Evolutionary conservation across 1,140 invertebrate genomes (phyloP).

Genomic region (Daktulosphaira vitifoliae): DNA sequence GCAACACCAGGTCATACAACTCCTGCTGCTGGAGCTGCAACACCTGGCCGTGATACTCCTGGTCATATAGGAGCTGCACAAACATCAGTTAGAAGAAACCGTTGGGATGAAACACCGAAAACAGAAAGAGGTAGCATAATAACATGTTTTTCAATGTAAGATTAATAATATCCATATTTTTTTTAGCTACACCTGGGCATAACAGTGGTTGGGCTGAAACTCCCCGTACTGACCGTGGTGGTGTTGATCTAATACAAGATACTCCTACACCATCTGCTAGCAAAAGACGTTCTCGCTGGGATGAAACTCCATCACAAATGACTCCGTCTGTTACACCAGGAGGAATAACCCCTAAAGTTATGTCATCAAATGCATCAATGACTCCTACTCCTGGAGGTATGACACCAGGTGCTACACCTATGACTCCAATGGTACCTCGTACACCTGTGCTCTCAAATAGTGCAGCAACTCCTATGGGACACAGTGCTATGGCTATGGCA

Average conservation of each 20-base stretch:
- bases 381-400: constrained; percentile 54
- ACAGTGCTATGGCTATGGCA: constrained; percentile 95
- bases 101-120: constrained; percentile 99
- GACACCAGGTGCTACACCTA: constrained; percentile 91
- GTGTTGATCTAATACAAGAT: constrained; percentile 72
- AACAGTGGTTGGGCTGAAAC: constrained; percentile 92
- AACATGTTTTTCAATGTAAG: neutral
- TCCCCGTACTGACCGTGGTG: constrained; percentile 80
- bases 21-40: constrained; percentile 61
- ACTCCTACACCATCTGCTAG: constrained; percentile 75
- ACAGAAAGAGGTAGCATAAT: constrained; percentile 69
- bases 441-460: constrained; percentile 59
- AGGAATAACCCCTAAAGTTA: constrained; percentile 61
- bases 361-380: constrained; percentile 52
- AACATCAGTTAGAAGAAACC: constrained; percentile 72
- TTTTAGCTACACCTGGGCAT: constrained; percentile 88
- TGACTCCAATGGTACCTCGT: constrained; percentile 96
- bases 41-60: constrained; percentile 81
- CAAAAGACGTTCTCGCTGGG: constrained; percentile 91
- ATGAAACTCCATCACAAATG: constrained; percentile 82
- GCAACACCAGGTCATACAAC: constrained; percentile 85
- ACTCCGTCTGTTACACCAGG: constrained; percentile 45
- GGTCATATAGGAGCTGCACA: constrained; percentile 62
- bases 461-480: constrained; percentile 78
- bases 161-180: neutral